These are phyloP conservation scores for Carposina sasakii DNA, from an alignment of 1,140 invertebrate genomes.

Conservation along the genomic window DNA sequence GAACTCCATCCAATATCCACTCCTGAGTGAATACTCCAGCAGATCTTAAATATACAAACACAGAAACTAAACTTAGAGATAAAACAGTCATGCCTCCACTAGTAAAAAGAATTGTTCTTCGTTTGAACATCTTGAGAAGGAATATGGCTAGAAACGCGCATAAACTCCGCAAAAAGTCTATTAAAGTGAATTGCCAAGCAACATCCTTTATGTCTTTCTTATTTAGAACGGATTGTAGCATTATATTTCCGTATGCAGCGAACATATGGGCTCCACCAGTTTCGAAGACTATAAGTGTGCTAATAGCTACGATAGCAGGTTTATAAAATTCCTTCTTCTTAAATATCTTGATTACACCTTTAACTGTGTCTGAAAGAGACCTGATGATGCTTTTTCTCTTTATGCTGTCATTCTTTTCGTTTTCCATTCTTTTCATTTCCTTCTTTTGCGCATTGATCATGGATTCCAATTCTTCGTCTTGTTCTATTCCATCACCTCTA, in stretches of 20 bases:
- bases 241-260: slow-evolving; percentile 57
- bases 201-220: slow-evolving; percentile 48
- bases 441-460: slow-evolving; percentile 54
- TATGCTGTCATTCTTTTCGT: slow-evolving; percentile 20
- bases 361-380: slow-evolving; percentile 34
- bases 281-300: slow-evolving; percentile 61
- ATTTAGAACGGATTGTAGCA: slow-evolving; percentile 51
- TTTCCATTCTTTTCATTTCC: slow-evolving; percentile 28
- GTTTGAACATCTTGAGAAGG: slow-evolving; percentile 50
- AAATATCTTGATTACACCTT: slow-evolving; percentile 48
- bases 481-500: slow-evolving; percentile 43
- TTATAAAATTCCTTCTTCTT: slow-evolving; percentile 65
- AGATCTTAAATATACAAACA: slow-evolving; percentile 56
- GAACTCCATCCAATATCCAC: slow-evolving; percentile 44
- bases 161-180: slow-evolving; percentile 56
- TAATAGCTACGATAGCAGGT: slow-evolving; percentile 58
- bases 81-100: slow-evolving; percentile 57
- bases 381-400: slow-evolving; percentile 35
- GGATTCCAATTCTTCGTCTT: slow-evolving; percentile 47
- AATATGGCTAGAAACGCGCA: slow-evolving; percentile 63
- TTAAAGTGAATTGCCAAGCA: slow-evolving; percentile 58
- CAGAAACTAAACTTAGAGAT: slow-evolving; percentile 47
- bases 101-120: slow-evolving; percentile 55
- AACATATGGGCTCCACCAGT: slow-evolving; percentile 63
- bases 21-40: slow-evolving; percentile 33